Evolutionary conservation across 2,888 invertebrate species (phyloP).

Genomic region (Perizoma flavofasciatum): DNA sequence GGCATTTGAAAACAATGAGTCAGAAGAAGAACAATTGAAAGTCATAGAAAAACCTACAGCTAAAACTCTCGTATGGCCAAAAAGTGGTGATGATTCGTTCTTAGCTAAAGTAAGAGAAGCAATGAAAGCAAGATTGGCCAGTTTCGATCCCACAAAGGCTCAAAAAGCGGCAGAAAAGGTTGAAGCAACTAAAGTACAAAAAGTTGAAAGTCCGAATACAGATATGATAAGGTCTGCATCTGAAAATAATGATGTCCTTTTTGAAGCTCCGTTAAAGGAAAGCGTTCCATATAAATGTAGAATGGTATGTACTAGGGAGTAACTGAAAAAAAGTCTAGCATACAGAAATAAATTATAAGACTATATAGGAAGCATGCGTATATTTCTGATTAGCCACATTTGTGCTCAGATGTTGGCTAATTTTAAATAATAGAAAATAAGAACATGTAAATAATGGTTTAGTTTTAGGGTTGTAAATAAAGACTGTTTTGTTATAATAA

Average conservation of each 20-base stretch:
- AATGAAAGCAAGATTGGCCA: constrained; percentile 44
- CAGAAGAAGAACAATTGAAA: constrained; percentile 2
- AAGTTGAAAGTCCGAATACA: constrained; percentile 2
- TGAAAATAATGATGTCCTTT: constrained; percentile 41
- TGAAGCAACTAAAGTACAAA: constrained; percentile 28
- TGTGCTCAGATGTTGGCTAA: no score
- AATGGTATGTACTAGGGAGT: constrained; percentile 65
- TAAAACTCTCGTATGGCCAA: constrained; percentile 38
- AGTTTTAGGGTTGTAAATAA: constrained; percentile 3
- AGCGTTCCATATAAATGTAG: constrained; percentile 68
- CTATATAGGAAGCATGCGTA: no score
- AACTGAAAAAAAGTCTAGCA: constrained; percentile 4
- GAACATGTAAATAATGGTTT: constrained; percentile 4
- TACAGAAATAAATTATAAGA: not conserved
- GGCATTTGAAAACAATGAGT: constrained; percentile 10
- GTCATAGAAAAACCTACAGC: constrained; percentile 3
- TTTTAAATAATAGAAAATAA: not conserved
- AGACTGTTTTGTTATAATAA: constrained; percentile 10
- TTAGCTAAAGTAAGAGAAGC: constrained; percentile 53
- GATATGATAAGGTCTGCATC: constrained; percentile 54
- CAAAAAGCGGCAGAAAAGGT: not conserved
- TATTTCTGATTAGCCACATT: no score
- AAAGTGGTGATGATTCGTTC: constrained; percentile 46
- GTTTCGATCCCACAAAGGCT: constrained; percentile 20
- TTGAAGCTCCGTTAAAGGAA: constrained; percentile 53